Conservation (phyloP, 2,888 invertebrate species). For the Muscina levida region DNA sequence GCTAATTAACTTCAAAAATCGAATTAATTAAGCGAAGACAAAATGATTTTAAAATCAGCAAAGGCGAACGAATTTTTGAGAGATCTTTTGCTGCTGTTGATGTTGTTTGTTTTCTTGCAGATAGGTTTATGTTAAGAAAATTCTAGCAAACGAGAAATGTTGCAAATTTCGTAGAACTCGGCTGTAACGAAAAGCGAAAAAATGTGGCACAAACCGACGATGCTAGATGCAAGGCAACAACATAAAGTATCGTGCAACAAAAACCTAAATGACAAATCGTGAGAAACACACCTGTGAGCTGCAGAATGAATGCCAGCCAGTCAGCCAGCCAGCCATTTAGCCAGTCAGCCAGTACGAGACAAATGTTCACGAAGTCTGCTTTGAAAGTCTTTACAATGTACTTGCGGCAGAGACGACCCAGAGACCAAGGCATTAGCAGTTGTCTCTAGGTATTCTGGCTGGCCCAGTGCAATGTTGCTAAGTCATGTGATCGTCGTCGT, state of each 20-base stretch:
- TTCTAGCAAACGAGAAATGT: background rate
- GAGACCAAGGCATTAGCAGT: too few species aligned
- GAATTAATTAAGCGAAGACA: constrained; percentile 49
- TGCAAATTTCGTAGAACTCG: constrained; percentile 32
- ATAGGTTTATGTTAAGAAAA: too few species aligned
- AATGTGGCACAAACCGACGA: background rate
- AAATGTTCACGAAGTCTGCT: background rate
- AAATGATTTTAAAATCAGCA: constrained; percentile 13
- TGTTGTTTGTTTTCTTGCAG: background rate
- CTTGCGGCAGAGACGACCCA: background rate
- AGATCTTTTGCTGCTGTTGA: too few species aligned
- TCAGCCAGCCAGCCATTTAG: too few species aligned
- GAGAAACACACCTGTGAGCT: constrained; percentile 68
- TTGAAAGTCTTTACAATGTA: background rate
- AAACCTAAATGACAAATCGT: constrained; percentile 68
- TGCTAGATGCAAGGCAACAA: background rate
- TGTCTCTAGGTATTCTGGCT: too few species aligned
- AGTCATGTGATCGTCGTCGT: background rate
- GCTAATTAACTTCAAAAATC: constrained; percentile 34
- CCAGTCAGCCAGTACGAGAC: too few species aligned
- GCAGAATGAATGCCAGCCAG: too few species aligned
- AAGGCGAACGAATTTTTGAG: background rate
- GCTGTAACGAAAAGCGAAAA: background rate
- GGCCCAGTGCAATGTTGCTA: background rate
- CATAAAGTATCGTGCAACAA: constrained; percentile 54